phyloP scores from a whole-genome alignment of 2,797 vertebrate species.

The Falco concolor region DNA sequence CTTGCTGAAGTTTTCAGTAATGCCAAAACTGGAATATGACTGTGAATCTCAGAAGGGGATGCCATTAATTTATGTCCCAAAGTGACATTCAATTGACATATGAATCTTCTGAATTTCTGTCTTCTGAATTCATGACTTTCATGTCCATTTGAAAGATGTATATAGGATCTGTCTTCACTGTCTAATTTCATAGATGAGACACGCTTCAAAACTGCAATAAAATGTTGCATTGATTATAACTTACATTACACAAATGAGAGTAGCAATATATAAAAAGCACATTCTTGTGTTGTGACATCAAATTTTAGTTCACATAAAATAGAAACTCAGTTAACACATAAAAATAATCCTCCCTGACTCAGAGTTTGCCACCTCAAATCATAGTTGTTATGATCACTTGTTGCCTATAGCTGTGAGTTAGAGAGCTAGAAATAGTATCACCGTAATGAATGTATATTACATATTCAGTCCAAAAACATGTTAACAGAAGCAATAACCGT shows the following conservation, averaged over 20 bases:
- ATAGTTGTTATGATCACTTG: neutral
- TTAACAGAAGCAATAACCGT: constrained; percentile 22
- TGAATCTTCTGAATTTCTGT: neutral
- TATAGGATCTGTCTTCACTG: neutral
- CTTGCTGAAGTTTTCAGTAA: neutral
- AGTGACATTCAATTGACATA: neutral
- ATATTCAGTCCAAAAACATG: neutral
- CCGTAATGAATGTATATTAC: neutral
- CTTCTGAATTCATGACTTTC: neutral
- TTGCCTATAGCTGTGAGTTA: neutral
- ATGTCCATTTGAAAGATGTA: neutral
- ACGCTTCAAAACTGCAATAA: constrained; percentile 9
- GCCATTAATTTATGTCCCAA: neutral
- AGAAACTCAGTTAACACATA: neutral
- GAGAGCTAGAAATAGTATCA: neutral
- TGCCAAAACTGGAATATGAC: neutral
- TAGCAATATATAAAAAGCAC: neutral
- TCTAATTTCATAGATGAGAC: neutral
- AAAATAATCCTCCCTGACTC: neutral
- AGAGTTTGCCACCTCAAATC: neutral
- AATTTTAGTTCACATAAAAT: constrained; percentile 13
- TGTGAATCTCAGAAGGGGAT: neutral
- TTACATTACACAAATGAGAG: constrained; percentile 14
- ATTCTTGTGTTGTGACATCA: neutral
- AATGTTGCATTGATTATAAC: constrained; percentile 34